Evolutionary conservation across 2,797 vertebrate species (phyloP).

Genomic region (Urosaurus nigricauda): DNA sequence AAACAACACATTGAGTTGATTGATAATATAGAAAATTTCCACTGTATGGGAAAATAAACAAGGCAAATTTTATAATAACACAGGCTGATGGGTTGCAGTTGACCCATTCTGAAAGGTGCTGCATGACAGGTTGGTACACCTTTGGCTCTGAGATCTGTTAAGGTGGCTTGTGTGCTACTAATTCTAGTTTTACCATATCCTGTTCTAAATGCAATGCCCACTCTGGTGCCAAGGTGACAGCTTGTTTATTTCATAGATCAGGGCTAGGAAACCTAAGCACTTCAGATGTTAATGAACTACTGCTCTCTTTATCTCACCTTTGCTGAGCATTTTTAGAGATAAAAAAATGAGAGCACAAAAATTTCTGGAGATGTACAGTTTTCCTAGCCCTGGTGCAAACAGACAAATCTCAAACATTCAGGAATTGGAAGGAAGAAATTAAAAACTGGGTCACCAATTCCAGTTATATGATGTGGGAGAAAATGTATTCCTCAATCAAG

Average conservation of each 20-base stretch:
- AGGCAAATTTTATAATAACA: neutral
- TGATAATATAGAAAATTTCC: neutral
- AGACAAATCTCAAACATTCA: neutral
- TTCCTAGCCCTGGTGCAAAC: no score
- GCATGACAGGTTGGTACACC: neutral
- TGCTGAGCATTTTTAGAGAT: no score
- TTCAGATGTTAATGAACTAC: no score
- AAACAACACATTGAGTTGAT: neutral
- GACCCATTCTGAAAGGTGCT: neutral
- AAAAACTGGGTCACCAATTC: neutral
- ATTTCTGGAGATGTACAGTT: no score
- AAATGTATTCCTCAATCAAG: neutral
- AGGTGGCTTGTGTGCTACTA: neutral
- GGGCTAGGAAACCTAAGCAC: no score
- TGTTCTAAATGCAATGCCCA: no score
- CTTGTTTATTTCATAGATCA: neutral
- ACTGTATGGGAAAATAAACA: neutral
- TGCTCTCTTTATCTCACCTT: no score
- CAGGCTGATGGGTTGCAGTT: neutral
- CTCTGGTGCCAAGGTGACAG: neutral
- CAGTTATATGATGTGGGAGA: neutral
- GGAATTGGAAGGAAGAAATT: neutral
- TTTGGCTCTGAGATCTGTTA: neutral
- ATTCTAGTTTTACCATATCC: neutral
- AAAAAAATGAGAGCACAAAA: no score